phyloP scores from a whole-genome alignment of 2,797 vertebrate species.

The Dipus sagitta region DNA sequence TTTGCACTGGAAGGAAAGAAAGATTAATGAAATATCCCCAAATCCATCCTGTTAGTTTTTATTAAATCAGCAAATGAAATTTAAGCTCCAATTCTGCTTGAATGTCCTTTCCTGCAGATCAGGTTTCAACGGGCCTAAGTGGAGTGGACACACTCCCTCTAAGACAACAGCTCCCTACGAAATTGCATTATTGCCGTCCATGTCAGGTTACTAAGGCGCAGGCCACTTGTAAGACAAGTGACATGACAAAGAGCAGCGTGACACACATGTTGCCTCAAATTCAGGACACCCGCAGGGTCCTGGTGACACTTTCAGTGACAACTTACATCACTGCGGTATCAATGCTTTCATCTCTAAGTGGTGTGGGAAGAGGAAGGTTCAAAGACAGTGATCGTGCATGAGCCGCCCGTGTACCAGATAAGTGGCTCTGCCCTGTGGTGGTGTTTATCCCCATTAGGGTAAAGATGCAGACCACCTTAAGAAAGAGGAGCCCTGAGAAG shows the following conservation, averaged over 20 bases:
- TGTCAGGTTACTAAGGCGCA: slow-evolving; percentile 85
- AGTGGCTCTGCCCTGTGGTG: neutral
- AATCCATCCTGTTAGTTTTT: slow-evolving; percentile 98
- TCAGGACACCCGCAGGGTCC: slow-evolving; percentile 41
- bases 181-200: slow-evolving; percentile 89
- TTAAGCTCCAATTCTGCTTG: slow-evolving; percentile 91
- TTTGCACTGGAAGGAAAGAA: slow-evolving; percentile 95
- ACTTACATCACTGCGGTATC: too few species aligned
- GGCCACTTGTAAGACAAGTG: slow-evolving; percentile 81
- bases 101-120: slow-evolving; percentile 92
- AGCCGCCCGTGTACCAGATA: fast-evolving
- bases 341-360: neutral
- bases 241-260: slow-evolving; percentile 64
- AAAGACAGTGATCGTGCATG: fast-evolving
- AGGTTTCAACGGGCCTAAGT: slow-evolving; percentile 90
- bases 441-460: neutral
- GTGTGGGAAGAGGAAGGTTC: neutral
- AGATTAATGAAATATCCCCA: slow-evolving; percentile 99
- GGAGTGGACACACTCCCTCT: slow-evolving; percentile 86
- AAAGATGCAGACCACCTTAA: fast-evolving
- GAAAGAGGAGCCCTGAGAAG: neutral
- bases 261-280: slow-evolving; percentile 61
- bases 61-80: slow-evolving; percentile 98
- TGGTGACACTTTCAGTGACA: neutral
- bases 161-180: slow-evolving; percentile 86